A percentile compares a stretch with the other conserved stretches of the same genome.
Evolutionary conservation across 2,888 invertebrate species (phyloP).

Genomic region (Brenthis hecate): DNA sequence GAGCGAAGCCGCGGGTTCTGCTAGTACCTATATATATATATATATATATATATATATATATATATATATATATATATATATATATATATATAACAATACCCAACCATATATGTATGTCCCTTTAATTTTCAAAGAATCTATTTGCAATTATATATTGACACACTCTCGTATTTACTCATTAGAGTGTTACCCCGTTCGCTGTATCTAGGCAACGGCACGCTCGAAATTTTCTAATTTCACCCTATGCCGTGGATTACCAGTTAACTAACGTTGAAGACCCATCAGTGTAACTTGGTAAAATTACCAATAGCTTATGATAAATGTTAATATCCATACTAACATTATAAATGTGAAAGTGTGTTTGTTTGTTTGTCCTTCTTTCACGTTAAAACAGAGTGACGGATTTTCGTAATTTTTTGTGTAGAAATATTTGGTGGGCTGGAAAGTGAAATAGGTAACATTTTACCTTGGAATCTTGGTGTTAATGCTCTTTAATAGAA

Average conservation of each 20-base stretch:
- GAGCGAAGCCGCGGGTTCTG: too few species aligned
- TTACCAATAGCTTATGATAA: conserved; percentile 1
- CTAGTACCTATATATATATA: too few species aligned
- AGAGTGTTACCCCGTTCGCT: conserved; percentile 37
- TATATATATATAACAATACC: neutral
- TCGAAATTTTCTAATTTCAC: conserved; percentile 58
- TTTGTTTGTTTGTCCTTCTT: too few species aligned
- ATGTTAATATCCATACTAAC: neutral
- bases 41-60: too few species aligned
- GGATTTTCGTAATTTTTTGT: too few species aligned
- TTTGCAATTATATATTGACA: conserved; percentile 21
- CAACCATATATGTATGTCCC: conserved; percentile 10
- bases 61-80: too few species aligned
- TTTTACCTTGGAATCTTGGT: too few species aligned
- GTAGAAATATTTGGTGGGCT: too few species aligned
- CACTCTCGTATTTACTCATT: conserved; percentile 27
- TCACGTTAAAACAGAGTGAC: too few species aligned
- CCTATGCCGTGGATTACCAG: conserved; percentile 48
- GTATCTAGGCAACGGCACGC: conserved; percentile 72
- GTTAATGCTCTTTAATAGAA: too few species aligned
- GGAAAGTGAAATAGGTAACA: too few species aligned
- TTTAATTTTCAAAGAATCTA: conserved; percentile 6
- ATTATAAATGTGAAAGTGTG: too few species aligned
- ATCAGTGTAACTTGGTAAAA: conserved; percentile 20
- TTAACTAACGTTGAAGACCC: neutral